Conservation (phyloP, 2,888 invertebrate genomes). For the Anthoptus insignis region DNA sequence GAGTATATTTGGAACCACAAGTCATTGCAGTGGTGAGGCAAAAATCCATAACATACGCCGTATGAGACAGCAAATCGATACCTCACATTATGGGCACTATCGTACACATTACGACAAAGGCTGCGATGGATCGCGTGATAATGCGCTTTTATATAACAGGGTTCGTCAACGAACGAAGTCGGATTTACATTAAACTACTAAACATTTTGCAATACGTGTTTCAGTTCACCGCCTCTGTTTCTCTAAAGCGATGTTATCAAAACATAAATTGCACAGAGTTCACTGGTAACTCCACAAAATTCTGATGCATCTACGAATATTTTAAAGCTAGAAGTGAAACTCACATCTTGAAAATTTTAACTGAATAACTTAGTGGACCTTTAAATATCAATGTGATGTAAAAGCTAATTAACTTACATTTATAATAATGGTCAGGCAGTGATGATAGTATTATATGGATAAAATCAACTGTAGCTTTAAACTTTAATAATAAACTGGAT, state of each 20-base stretch:
- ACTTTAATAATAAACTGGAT: no score
- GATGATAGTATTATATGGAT: no score
- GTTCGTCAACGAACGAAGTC: slow-evolving; percentile 54
- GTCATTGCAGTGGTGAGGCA: background rate
- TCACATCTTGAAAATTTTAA: no score
- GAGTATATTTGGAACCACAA: background rate
- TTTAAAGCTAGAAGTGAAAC: no score
- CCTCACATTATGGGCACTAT: slow-evolving; percentile 29
- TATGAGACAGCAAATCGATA: slow-evolving; percentile 47
- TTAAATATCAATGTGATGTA: no score
- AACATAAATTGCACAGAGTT: no score
- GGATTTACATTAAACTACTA: slow-evolving; percentile 65
- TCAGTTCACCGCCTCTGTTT: background rate
- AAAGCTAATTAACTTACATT: no score
- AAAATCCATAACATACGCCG: slow-evolving; percentile 7
- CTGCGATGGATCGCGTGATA: slow-evolving; percentile 59
- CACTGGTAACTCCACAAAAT: no score
- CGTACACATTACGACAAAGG: slow-evolving; percentile 46
- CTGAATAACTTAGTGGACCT: no score
- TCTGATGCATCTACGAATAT: no score
- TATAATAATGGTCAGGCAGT: no score
- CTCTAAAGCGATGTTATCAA: background rate
- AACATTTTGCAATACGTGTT: slow-evolving; percentile 58
- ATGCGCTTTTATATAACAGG: slow-evolving; percentile 58
- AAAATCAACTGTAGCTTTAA: no score